These are phyloP conservation scores for Deroplatys truncata DNA, from an alignment of 2,888 invertebrate genomes.

Conservation along the genomic window DNA sequence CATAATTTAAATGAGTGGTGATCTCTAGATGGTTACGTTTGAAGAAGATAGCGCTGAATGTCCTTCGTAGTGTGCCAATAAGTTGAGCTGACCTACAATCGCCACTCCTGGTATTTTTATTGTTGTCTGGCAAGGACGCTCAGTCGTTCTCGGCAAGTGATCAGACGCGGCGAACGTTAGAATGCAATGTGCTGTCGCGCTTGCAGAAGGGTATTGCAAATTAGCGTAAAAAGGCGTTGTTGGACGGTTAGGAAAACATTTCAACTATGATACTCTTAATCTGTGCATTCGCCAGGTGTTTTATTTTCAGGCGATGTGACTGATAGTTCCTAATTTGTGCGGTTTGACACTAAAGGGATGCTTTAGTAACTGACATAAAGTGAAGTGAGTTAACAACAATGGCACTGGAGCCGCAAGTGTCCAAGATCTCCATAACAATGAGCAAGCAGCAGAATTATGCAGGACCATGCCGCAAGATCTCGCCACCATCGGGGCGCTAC, in stretches of 20 bases:
- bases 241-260: background rate
- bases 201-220: no score
- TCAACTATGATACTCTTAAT: background rate
- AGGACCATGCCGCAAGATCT: background rate
- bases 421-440: background rate
- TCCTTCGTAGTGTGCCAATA: background rate
- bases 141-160: background rate
- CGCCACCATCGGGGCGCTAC: background rate
- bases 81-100: background rate
- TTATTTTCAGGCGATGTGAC: background rate
- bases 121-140: background rate
- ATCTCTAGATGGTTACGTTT: background rate
- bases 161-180: background rate
- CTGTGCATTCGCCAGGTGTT: background rate
- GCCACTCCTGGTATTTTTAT: background rate
- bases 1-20: background rate
- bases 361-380: no score
- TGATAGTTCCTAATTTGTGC: background rate
- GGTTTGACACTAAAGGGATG: no score
- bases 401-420: slow-evolving; percentile 2
- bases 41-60: background rate
- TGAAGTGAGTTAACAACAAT: background rate
- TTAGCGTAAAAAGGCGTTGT: no score
- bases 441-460: background rate
- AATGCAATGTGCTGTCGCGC: no score